phyloP scores from a whole-genome alignment of 2,888 invertebrate genomes.

The Carterocephalus palaemon region DNA sequence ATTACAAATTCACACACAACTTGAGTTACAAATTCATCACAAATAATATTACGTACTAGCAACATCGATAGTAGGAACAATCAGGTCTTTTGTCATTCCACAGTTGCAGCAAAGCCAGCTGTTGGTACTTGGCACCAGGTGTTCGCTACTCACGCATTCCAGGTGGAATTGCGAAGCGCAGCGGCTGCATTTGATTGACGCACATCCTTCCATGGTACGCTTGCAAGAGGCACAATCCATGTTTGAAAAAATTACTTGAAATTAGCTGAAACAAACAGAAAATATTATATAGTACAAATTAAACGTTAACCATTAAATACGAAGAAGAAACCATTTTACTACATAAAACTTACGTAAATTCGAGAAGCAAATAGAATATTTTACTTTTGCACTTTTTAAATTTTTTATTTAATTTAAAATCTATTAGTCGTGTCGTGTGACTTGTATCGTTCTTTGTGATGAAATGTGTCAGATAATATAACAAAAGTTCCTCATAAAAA shows the following conservation, averaged over 20 bases:
- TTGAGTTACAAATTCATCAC: constrained; percentile 1
- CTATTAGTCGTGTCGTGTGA: constrained; percentile 18
- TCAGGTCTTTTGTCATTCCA: constrained; percentile 27
- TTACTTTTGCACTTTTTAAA: constrained; percentile 27
- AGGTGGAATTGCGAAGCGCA: constrained; percentile 62
- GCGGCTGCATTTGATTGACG: constrained; percentile 60
- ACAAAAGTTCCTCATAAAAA: not conserved
- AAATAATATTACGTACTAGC: not conserved
- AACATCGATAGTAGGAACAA: constrained; percentile 1
- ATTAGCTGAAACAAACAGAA: constrained; percentile 18
- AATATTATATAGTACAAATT: not conserved
- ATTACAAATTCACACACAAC: no score
- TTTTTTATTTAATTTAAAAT: constrained; percentile 31
- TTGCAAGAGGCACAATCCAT: constrained; percentile 65
- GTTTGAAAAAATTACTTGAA: constrained; percentile 6
- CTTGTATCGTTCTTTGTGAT: constrained; percentile 6
- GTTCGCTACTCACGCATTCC: constrained; percentile 56
- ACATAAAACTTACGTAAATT: no score
- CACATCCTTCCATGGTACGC: constrained; percentile 57
- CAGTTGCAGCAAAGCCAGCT: constrained; percentile 60
- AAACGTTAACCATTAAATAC: no score
- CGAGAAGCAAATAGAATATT: no score
- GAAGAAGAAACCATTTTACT: no score
- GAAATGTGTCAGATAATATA: not conserved
- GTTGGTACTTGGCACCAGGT: constrained; percentile 50